phyloP scores from a whole-genome alignment of 2,797 vertebrate genomes.

The Acipenser ruthenus region DNA sequence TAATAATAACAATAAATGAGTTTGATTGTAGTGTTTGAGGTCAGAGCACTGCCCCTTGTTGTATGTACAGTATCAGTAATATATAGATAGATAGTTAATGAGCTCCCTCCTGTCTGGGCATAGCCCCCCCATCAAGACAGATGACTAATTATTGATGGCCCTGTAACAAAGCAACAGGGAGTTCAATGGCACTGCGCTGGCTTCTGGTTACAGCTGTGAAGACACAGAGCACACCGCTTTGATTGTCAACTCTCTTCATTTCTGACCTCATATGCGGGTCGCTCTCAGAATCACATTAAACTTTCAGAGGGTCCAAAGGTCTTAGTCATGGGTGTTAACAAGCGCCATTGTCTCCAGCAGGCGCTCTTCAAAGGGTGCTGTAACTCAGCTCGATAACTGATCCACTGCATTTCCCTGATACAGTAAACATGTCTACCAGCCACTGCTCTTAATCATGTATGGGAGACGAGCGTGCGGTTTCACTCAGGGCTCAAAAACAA shows the following conservation, averaged over 20 bases:
- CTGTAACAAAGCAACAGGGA: conserved; percentile 44
- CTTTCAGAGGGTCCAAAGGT: conserved; percentile 63
- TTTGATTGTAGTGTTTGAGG: conserved; percentile 40
- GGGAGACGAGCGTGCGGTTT: no score
- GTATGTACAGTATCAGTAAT: conserved; percentile 55
- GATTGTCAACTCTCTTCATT: conserved; percentile 44
- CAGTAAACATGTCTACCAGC: no score
- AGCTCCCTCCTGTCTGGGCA: conserved; percentile 43
- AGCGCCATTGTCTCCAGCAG: conserved; percentile 49
- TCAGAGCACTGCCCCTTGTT: conserved; percentile 38
- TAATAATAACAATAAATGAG: conserved; percentile 42
- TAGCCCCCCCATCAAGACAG: conserved; percentile 50
- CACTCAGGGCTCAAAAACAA: no score
- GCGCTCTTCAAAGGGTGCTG: conserved; percentile 42
- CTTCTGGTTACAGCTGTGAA: conserved; percentile 46
- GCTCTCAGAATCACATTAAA: conserved; percentile 61
- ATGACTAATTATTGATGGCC: conserved; percentile 53
- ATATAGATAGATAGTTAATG: conserved; percentile 48
- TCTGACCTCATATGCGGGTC: conserved; percentile 59
- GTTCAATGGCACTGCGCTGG: conserved; percentile 27
- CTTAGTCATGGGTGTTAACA: conserved; percentile 59
- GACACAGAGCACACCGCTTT: conserved; percentile 39
- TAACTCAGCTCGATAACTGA: conserved; percentile 43
- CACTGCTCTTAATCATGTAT: no score
- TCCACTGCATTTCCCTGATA: not conserved